phyloP scores from a whole-genome alignment of 2,797 vertebrate genomes.

The Mallotus villosus region DNA sequence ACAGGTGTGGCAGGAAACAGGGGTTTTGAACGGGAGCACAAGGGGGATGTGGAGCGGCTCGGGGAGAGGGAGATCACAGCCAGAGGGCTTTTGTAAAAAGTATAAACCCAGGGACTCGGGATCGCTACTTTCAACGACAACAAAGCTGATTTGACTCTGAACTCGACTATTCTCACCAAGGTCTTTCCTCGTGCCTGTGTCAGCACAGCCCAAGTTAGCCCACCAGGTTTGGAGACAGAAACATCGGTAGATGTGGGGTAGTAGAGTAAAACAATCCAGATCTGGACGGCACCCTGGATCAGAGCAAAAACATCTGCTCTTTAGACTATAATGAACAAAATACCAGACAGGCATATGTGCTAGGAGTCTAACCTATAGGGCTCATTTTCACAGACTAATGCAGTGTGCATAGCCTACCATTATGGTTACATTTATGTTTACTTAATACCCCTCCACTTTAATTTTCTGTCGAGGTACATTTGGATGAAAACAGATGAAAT shows the following conservation, averaged over 20 bases:
- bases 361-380: constrained; percentile 8
- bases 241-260: constrained; percentile 3
- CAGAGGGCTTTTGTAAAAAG: neutral
- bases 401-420: constrained; percentile 1
- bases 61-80: constrained; percentile 19
- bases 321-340: constrained; percentile 14
- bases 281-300: constrained; percentile 13
- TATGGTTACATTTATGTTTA: constrained; percentile 49
- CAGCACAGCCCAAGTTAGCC: constrained; percentile 38
- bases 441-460: constrained; percentile 41
- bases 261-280: constrained; percentile 41
- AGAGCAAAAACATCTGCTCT: constrained; percentile 32
- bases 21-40: constrained; percentile 49
- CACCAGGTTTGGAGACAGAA: constrained; percentile 40
- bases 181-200: constrained; percentile 52
- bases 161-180: constrained; percentile 45
- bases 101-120: constrained; percentile 17
- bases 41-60: constrained; percentile 10
- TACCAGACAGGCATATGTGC: constrained; percentile 23
- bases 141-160: constrained; percentile 40
- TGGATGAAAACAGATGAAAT: constrained; percentile 52
- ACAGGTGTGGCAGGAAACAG: constrained; percentile 66
- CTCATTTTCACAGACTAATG: constrained; percentile 30
- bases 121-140: constrained; percentile 54
- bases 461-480: constrained; percentile 46